Conservation (phyloP, 2,888 invertebrate genomes). For the Gryllus longicercus region DNA sequence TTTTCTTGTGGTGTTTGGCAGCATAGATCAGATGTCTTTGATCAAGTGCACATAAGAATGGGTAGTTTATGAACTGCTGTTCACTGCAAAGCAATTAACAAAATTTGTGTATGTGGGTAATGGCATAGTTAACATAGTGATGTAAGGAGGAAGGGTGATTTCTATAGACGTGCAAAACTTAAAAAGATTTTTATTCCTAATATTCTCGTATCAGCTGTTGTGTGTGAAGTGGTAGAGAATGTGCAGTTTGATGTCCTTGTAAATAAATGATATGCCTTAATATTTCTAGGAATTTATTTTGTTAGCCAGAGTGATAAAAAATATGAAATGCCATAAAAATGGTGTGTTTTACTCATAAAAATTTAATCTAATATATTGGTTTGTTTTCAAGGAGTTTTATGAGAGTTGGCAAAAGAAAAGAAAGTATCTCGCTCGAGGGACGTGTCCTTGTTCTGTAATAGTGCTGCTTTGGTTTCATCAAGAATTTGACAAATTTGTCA, state of each 20-base stretch:
- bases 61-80: background rate
- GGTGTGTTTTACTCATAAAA: background rate
- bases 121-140: background rate
- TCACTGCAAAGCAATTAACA: background rate
- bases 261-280: slow-evolving; percentile 28
- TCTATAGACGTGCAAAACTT: background rate
- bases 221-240: slow-evolving; percentile 6
- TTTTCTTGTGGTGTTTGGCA: background rate
- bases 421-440: background rate
- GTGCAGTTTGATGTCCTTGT: slow-evolving; percentile 27
- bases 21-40: slow-evolving; percentile 4
- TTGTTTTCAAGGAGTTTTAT: slow-evolving; percentile 9
- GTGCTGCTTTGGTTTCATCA: background rate
- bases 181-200: slow-evolving; percentile 21
- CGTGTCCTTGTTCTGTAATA: slow-evolving; percentile 20
- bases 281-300: slow-evolving; percentile 30
- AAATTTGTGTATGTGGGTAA: slow-evolving; percentile 5
- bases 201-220: background rate
- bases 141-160: background rate
- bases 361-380: background rate
- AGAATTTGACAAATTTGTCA: background rate
- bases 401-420: background rate
- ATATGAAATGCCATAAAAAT: slow-evolving; percentile 20
- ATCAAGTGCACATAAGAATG: background rate
- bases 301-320: slow-evolving; percentile 20